Evolutionary conservation across 2,797 vertebrate genomes (phyloP), one percentile per base, ranked within the genome.

Genomic region (Falco naumanni): DNA sequence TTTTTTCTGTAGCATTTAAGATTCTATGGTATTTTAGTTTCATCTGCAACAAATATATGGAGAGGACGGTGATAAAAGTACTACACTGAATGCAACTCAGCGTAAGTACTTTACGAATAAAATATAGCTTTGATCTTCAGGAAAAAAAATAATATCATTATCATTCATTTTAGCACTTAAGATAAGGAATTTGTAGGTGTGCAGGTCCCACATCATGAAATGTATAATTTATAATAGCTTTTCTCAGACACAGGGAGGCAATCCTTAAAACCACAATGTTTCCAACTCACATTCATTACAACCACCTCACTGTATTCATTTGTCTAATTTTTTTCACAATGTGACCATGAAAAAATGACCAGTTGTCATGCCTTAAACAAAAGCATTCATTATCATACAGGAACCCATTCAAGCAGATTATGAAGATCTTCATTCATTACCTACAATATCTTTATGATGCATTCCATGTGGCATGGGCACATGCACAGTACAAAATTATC

Each of bases 131-230:
- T 89, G 76, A 74, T 87, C 64, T 89, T 89, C 76, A 81, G 84
- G 89, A 96, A 94, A 89, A 90, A 91, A 74, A 1, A 0, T 90
- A 96, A 74, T 80, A 94, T 57, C 22, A 60, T 65, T 95, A 72
- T 71, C 33, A 84, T 68, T 91, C 87, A 89, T 96, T 97, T 96
- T 85, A 95, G 39, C 37, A 84, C 63, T 96, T 97, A 72, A 77
- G 10, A 72, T 66, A 51, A 61, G 31, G 12, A 86, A 60, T 57
- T 82, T 89, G 84, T 63, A 61, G 82, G 64, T n/a, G 72, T 68
- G 43, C 45, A 91, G 63, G 70, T 94, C 66, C 72, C 89, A 87
- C 79, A 85, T 92, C 63, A 90, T 45, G 25, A 95, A 86, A 82
- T 86, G 39, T 43, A 56, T 64, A 53, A 85, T 81, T 93, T 95